Conservation (phyloP, 2,888 invertebrate species). For the Leptinotarsa juncta region DNA sequence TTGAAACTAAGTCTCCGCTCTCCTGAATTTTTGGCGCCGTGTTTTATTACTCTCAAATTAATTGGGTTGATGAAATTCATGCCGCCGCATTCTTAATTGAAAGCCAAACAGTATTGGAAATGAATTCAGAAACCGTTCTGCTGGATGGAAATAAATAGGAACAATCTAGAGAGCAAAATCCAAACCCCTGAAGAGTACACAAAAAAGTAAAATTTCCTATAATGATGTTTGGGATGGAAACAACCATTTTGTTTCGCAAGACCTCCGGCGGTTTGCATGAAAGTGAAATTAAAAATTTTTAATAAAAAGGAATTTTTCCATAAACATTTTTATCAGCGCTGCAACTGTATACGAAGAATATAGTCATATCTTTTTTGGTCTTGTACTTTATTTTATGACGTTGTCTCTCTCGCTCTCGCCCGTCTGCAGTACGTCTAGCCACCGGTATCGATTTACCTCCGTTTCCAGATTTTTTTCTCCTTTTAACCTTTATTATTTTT, state of each 20-base stretch:
- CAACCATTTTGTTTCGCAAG: slow-evolving; percentile 5
- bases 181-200: background rate
- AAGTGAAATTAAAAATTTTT: slow-evolving; percentile 52
- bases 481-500: slow-evolving; percentile 46
- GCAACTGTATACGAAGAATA: slow-evolving; percentile 36
- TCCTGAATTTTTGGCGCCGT: background rate
- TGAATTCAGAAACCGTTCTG: background rate
- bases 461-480: slow-evolving; percentile 44
- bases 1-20: too few relatives aligned
- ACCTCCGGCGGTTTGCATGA: slow-evolving; percentile 31
- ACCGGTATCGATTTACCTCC: slow-evolving; percentile 54
- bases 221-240: slow-evolving; percentile 25
- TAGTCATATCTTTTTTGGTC: slow-evolving; percentile 33
- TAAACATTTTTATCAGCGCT: slow-evolving; percentile 50
- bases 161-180: background rate
- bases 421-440: slow-evolving; percentile 57
- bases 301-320: slow-evolving; percentile 51
- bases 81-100: background rate
- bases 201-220: slow-evolving; percentile 19
- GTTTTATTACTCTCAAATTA: background rate
- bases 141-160: background rate
- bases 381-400: slow-evolving; percentile 42
- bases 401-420: slow-evolving; percentile 46
- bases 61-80: background rate
- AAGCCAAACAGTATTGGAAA: background rate